Conservation (phyloP, 2,113 vertebrate species). For the Oriolus oriolus region DNA sequence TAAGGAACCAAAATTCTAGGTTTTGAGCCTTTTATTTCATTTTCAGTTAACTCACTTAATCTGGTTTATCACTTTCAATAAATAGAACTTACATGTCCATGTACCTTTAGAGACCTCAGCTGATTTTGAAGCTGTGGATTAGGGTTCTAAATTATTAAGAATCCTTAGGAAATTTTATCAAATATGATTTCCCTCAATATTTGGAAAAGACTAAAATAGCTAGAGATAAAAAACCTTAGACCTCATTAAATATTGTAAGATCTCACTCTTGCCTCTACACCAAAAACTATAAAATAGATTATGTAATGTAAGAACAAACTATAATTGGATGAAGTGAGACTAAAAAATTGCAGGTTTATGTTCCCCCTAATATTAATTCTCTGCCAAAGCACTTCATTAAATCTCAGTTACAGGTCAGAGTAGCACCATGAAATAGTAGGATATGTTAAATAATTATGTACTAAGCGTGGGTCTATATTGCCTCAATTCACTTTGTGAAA, state of each 20-base stretch:
- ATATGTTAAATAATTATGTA: slow-evolving; percentile 57
- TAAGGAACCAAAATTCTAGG: neutral
- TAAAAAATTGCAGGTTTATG: slow-evolving; percentile 20
- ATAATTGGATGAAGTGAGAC: slow-evolving; percentile 55
- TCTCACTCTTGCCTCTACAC: neutral
- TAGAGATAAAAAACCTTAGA: neutral
- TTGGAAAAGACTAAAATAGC: slow-evolving; percentile 12
- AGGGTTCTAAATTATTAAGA: neutral
- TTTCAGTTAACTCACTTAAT: neutral
- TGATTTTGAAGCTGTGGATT: neutral
- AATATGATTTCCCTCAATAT: neutral
- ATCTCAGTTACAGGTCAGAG: slow-evolving; percentile 50
- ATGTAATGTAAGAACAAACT: slow-evolving; percentile 28
- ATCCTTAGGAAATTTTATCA: neutral
- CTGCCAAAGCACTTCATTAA: slow-evolving; percentile 62
- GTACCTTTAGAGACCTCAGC: neutral
- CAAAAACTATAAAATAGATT: slow-evolving; percentile 35
- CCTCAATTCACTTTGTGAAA: slow-evolving; percentile 33
- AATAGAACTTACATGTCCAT: neutral
- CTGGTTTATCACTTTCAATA: neutral
- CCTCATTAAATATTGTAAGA: neutral
- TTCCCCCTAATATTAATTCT: slow-evolving; percentile 45
- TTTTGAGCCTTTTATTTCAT: neutral
- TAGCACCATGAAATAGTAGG: slow-evolving; percentile 49
- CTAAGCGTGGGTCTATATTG: neutral